Evolutionary conservation across 2,113 vertebrate genomes (phyloP).

Genomic region (Myrmophylax atrothorax): DNA sequence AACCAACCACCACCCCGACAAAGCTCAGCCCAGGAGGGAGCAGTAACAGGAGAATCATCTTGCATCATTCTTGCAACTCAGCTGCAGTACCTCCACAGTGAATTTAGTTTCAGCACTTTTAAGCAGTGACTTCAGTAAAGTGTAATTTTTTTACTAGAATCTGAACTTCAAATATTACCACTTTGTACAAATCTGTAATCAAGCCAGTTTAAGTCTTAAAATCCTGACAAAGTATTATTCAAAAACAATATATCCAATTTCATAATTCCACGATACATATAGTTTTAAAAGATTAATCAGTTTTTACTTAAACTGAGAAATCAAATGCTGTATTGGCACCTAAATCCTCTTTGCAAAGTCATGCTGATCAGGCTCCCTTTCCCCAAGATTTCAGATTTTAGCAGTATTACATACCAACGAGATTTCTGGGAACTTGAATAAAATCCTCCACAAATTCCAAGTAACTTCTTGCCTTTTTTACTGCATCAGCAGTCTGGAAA

Average conservation of each 20-base stretch:
- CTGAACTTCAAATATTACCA: background rate
- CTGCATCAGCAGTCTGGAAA: slow-evolving; percentile 83
- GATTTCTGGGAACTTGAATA: slow-evolving; percentile 86
- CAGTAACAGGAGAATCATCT: background rate
- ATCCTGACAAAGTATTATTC: background rate
- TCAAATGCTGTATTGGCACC: background rate
- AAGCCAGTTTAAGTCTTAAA: background rate
- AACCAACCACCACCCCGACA: background rate
- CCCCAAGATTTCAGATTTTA: slow-evolving; percentile 24
- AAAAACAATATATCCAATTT: background rate
- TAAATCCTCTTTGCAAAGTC: background rate
- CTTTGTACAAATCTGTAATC: background rate
- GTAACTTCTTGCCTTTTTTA: slow-evolving; percentile 85
- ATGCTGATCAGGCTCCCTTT: background rate
- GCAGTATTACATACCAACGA: slow-evolving; percentile 80
- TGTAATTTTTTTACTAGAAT: fast-evolving
- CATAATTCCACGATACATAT: background rate
- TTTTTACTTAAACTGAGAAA: background rate
- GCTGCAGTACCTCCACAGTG: background rate
- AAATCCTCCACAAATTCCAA: slow-evolving; percentile 87
- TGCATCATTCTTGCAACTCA: background rate
- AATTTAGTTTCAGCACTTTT: background rate
- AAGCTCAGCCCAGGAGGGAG: background rate
- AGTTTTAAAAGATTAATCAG: background rate
- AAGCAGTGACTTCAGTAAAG: background rate